These are phyloP conservation scores for Anoplolepis gracilipes DNA, from an alignment of 1,140 invertebrate genomes.

Conservation along the genomic window DNA sequence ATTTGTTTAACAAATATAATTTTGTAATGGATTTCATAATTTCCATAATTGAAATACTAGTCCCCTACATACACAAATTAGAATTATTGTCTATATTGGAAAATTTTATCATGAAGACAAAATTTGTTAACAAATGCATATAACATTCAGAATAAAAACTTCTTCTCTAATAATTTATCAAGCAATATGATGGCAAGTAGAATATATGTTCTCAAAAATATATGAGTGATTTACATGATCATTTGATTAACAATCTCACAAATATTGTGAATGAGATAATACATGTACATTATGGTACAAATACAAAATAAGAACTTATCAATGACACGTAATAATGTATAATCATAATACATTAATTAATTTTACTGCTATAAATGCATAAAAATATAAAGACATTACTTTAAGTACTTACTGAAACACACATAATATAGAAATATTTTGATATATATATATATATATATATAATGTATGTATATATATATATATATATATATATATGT, in stretches of 20 bases:
- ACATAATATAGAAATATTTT: conserved; percentile 25
- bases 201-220: conserved; percentile 40
- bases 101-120: not conserved
- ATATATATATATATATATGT: no score
- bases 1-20: conserved; percentile 3
- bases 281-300: not conserved
- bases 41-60: conserved; percentile 23
- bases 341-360: conserved; percentile 39
- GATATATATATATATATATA: conserved; percentile 43
- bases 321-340: not conserved
- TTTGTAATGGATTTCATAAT: not conserved
- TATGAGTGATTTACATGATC: not conserved
- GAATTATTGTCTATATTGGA: not conserved
- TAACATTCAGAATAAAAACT: conserved; percentile 10
- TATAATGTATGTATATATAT: no score
- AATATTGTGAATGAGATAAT: not conserved
- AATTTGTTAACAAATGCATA: conserved; percentile 4
- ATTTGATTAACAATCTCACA: conserved; percentile 29
- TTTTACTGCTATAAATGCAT: conserved; percentile 28
- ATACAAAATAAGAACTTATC: not conserved
- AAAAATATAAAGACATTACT: conserved; percentile 26
- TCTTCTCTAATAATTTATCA: conserved; percentile 17
- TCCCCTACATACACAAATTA: not conserved
- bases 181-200: not conserved
- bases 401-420: conserved; percentile 38